These are phyloP conservation scores for Melanostoma mellinum DNA, from an alignment of 2,888 invertebrate species.

Conservation along the genomic window DNA sequence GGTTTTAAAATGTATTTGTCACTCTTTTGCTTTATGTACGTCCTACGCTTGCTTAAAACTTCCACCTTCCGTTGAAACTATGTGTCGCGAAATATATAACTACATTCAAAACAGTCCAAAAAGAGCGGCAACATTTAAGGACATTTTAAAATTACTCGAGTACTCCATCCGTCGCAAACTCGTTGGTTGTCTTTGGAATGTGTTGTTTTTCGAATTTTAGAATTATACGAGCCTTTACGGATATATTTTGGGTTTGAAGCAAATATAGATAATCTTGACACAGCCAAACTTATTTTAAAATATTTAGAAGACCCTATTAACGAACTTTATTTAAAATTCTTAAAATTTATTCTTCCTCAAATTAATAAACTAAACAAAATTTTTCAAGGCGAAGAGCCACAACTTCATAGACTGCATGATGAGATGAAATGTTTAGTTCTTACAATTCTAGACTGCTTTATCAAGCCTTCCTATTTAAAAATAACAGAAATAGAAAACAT, in stretches of 20 bases:
- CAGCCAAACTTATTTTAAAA: not conserved
- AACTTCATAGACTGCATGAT: too few species aligned
- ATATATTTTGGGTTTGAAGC: conserved; percentile 5
- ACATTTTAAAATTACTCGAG: not conserved
- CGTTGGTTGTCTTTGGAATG: conserved; percentile 1
- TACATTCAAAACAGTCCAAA: not conserved
- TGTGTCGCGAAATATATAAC: not conserved
- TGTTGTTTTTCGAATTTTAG: conserved; percentile 3
- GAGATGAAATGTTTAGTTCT: too few species aligned
- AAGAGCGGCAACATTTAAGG: not conserved
- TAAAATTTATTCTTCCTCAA: too few species aligned
- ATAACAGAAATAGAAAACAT: too few species aligned
- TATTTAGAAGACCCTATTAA: too few species aligned
- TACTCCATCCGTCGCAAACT: conserved; percentile 9
- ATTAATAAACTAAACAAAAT: too few species aligned
- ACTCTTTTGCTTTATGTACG: too few species aligned
- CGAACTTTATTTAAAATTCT: too few species aligned
- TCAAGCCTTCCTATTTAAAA: too few species aligned
- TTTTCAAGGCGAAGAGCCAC: too few species aligned
- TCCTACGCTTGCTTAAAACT: not conserved
- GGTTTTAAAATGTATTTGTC: too few species aligned
- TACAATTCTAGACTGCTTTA: too few species aligned
- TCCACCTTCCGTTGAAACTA: not conserved
- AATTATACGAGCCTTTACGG: conserved; percentile 1
- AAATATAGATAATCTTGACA: not conserved